These are phyloP conservation scores for Leucophenga montana DNA, from an alignment of 2,888 invertebrate genomes.

Conservation along the genomic window DNA sequence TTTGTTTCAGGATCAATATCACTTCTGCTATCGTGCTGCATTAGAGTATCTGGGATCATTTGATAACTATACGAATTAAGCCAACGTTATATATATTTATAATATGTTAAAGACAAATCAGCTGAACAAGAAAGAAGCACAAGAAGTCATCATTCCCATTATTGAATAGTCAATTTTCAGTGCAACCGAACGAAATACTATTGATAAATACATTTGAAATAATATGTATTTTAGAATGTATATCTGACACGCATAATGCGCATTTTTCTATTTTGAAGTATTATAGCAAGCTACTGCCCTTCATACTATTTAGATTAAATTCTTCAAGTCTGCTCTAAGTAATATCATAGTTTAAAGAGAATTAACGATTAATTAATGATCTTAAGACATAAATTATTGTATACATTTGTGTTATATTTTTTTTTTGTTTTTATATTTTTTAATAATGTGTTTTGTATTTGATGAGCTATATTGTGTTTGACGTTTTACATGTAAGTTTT, in stretches of 20 bases:
- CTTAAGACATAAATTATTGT: no score
- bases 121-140: constrained; percentile 40
- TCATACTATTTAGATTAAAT: constrained; percentile 39
- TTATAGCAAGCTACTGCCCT: constrained; percentile 63
- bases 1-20: constrained; percentile 92
- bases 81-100: neutral
- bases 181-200: constrained; percentile 32
- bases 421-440: neutral
- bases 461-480: no score
- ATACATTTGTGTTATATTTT: neutral
- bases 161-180: constrained; percentile 38
- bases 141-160: constrained; percentile 37
- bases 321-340: constrained; percentile 14
- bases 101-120: neutral
- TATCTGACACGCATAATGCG: constrained; percentile 55
- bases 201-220: constrained; percentile 7
- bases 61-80: constrained; percentile 93
- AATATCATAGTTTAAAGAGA: constrained; percentile 17
- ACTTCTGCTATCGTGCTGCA: constrained; percentile 99
- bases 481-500: constrained; percentile 35
- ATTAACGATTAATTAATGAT: neutral
- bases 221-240: no score
- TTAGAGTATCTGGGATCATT: constrained; percentile 98
- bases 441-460: neutral
- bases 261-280: constrained; percentile 61